A percentile compares a stretch with the other conserved stretches of the same genome.
Conservation (phyloP, 2,797 vertebrate genomes). For the Tokudaia muenninki region DNA sequence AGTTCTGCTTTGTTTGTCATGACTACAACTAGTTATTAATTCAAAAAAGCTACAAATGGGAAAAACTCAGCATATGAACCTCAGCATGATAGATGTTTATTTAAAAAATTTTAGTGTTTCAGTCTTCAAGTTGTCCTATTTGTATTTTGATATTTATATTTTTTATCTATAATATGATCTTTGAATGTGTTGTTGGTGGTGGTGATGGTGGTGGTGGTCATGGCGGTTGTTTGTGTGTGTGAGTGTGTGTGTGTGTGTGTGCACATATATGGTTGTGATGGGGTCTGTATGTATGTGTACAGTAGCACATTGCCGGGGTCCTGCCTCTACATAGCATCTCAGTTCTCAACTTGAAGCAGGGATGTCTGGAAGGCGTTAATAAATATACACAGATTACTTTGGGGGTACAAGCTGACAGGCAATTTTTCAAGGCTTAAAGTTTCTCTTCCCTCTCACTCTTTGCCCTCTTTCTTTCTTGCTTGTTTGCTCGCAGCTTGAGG, state of each 20-base stretch:
- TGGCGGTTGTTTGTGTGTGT: neutral
- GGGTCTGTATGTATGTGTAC: accelerated
- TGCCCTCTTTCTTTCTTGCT: too few relatives aligned
- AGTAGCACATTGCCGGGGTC: neutral
- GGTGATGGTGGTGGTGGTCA: neutral
- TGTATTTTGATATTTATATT: neutral
- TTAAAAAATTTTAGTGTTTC: neutral
- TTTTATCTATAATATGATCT: neutral
- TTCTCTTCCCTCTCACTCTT: too few relatives aligned
- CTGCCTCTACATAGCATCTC: too few relatives aligned
- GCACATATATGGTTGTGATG: neutral
- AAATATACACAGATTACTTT: too few relatives aligned
- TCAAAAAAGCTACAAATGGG: neutral
- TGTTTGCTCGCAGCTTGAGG: too few relatives aligned
- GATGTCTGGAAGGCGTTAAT: too few relatives aligned
- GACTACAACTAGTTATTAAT: neutral
- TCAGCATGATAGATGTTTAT: neutral
- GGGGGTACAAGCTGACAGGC: too few relatives aligned
- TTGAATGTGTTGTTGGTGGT: neutral
- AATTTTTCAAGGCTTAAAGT: too few relatives aligned
- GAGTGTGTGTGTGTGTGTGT: too few relatives aligned
- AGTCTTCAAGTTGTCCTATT: neutral
- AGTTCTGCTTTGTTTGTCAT: neutral
- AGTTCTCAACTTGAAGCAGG: too few relatives aligned
- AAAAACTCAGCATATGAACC: neutral